phyloP scores from a whole-genome alignment of 2,797 vertebrate genomes.

The Acipenser oxyrinchus region DNA sequence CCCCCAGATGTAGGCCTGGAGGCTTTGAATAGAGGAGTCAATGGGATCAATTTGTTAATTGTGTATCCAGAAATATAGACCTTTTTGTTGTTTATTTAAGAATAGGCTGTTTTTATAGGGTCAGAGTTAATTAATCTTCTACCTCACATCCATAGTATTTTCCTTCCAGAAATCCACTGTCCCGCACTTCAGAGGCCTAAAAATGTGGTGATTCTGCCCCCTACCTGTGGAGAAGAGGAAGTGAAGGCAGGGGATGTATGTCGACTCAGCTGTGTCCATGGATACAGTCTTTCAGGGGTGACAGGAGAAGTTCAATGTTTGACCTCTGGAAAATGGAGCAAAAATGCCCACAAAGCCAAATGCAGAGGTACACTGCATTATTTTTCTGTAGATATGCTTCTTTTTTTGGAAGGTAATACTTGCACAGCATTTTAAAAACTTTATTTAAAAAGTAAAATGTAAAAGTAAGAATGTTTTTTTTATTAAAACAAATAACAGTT shows the following conservation, averaged over 20 bases:
- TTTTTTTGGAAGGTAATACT: too few species aligned
- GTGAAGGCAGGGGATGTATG: conserved; percentile 61
- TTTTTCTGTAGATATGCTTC: not conserved
- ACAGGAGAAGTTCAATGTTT: conserved; percentile 68
- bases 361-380: conserved; percentile 70
- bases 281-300: conserved; percentile 72
- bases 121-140: too few species aligned
- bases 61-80: too few species aligned
- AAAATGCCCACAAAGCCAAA: conserved; percentile 59
- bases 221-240: conserved; percentile 66
- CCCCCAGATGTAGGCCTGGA: too few species aligned
- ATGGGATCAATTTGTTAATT: too few species aligned
- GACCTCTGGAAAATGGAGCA: conserved; percentile 78
- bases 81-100: too few species aligned
- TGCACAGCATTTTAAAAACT: too few species aligned
- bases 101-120: too few species aligned
- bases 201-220: conserved; percentile 63
- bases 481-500: not conserved
- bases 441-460: too few species aligned
- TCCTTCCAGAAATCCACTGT: conserved; percentile 70
- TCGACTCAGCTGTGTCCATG: conserved; percentile 70
- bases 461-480: too few species aligned
- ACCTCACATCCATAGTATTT: not conserved
- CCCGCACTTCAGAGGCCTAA: conserved; percentile 56
- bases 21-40: too few species aligned